Evolutionary conservation across 2,797 vertebrate genomes (phyloP).

Genomic region (Argentina silus): DNA sequence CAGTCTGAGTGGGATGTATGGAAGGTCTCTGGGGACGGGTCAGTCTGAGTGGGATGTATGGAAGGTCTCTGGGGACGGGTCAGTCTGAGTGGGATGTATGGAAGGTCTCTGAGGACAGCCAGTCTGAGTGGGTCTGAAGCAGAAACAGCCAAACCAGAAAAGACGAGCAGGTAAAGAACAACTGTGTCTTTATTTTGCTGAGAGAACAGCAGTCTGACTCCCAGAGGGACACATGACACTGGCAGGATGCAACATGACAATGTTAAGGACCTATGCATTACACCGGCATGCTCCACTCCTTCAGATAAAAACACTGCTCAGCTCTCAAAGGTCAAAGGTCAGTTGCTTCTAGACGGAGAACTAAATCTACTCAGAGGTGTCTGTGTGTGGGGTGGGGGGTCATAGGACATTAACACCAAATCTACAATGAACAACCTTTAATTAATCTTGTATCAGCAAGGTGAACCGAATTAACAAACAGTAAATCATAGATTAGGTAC

Average conservation of each 20-base stretch:
- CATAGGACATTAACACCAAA: constrained; percentile 40
- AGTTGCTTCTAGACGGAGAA: constrained; percentile 60
- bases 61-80: no score
- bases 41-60: background rate
- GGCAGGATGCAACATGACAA: constrained; percentile 58
- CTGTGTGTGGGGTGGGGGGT: constrained; percentile 37
- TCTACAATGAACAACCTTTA: constrained; percentile 24
- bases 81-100: background rate
- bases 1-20: no score
- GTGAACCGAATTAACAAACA: constrained; percentile 32
- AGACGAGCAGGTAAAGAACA: constrained; percentile 38
- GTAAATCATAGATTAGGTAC: background rate
- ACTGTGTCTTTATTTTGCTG: constrained; percentile 64
- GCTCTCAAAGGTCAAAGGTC: constrained; percentile 38
- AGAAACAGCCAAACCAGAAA: constrained; percentile 13
- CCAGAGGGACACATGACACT: constrained; percentile 49
- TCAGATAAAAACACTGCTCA: constrained; percentile 53
- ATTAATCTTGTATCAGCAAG: constrained; percentile 13
- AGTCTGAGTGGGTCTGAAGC: background rate
- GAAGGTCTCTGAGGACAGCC: no score
- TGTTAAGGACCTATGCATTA: constrained; percentile 44
- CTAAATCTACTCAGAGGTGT: no score
- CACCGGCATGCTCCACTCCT: constrained; percentile 52
- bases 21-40: no score
- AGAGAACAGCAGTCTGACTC: constrained; percentile 51